Base-by-base conservation (phyloP, 2,797 vertebrate species). In the Sebastiscus albofasciatus region DNA sequence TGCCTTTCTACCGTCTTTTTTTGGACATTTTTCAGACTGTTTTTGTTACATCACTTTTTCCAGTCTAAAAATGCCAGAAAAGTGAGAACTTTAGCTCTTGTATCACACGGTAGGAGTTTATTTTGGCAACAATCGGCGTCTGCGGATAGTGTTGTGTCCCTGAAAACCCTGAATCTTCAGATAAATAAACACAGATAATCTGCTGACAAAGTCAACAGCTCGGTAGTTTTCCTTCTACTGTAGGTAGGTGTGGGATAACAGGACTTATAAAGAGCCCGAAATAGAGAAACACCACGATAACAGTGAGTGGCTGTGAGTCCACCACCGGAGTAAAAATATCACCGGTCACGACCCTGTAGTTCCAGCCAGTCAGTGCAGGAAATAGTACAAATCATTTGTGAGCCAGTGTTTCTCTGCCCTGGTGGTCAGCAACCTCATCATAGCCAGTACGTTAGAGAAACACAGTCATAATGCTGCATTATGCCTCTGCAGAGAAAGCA, bases 301-400 rank as follows among this genome's bases (percentile, higher is more conserved):
- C 69, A 14, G 22, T 33, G 80, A 88, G 87, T 62, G 82, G 20
- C 72, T 56, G 46, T 3, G 67, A 73, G 60, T 62, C 56, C 73
- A 75, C n/a, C 49, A 61, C 16, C 52, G 55, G 65, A 42, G 77
- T 75, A 80, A 87, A 90, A 87, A 91, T 90, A 91, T 66, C 84
- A 6, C 58, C 70, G 33, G 79, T 76, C 54, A 16, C 2, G 84
- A 87, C 76, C 77, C 22, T 72, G 64, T 16, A 56, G 67, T 83
- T 90, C 72, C 77, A 80, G 82, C 20, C 76, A 4, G 42, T 46
- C 49, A 52, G 69, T 2, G 36, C 26, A 69, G 83, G 46, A 65
- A 61, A 62, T 67, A 61, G 61, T 18, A 2, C 3, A 3, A 54
- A 67, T 49, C 46, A 26, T 2, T 6, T 26, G 10, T 31, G 11